Conservation (phyloP, 1,140 invertebrate genomes). For the Nasonia vitripennis region DNA sequence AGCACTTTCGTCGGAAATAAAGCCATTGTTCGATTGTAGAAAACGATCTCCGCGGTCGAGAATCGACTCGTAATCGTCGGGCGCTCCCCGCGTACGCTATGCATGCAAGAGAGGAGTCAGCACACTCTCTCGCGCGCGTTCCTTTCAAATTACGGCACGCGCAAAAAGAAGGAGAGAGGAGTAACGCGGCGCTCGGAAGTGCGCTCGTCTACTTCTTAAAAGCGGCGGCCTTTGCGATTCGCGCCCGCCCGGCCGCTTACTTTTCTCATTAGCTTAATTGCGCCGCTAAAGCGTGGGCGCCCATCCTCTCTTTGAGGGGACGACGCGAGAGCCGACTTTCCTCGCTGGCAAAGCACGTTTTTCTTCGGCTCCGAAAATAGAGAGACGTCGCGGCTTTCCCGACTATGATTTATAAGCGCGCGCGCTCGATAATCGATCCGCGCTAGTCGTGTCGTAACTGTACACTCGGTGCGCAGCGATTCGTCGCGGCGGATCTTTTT, state of each 20-base stretch:
- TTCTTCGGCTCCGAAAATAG: background rate
- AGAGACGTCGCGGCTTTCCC: too few species aligned
- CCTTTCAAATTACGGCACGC: background rate
- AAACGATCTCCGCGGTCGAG: background rate
- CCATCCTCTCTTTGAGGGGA: background rate
- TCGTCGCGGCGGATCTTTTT: background rate
- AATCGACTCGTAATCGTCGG: background rate
- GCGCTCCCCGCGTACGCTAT: background rate
- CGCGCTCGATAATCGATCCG: background rate
- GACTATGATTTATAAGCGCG: background rate
- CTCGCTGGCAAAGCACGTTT: background rate
- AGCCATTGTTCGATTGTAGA: background rate
- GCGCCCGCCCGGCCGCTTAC: constrained; percentile 10
- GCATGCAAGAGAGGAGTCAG: background rate
- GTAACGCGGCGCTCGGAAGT: constrained; percentile 14
- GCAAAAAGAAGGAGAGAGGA: background rate
- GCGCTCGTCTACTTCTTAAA: constrained; percentile 13
- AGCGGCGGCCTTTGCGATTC: constrained; percentile 21
- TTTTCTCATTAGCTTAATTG: constrained; percentile 41
- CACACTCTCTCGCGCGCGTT: background rate
- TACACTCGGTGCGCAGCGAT: too few species aligned
- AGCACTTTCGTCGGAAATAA: background rate
- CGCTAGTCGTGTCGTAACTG: too few species aligned
- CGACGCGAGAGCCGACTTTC: background rate
- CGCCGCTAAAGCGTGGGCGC: background rate